Evolutionary conservation across 1,140 invertebrate species (phyloP).

Genomic region (Leptinotarsa undecemlineata): DNA sequence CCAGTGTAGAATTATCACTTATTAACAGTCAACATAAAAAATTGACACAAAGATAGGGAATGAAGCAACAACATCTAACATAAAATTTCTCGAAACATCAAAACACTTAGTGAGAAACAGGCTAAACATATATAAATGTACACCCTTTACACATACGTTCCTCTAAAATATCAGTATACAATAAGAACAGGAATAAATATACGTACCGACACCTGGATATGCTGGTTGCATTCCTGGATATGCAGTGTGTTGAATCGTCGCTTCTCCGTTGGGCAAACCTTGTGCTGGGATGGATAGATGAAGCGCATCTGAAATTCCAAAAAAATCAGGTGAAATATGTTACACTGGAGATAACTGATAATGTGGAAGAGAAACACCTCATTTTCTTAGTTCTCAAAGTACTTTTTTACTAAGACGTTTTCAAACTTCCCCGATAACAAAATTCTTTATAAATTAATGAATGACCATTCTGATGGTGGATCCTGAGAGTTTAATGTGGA

Average conservation of each 20-base stretch:
- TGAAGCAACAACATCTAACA: slow-evolving; percentile 41
- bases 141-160: slow-evolving; percentile 27
- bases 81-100: slow-evolving; percentile 24
- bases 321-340: no score
- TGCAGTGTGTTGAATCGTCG: slow-evolving; percentile 76
- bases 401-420: no score
- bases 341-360: no score
- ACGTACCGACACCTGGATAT: slow-evolving; percentile 90
- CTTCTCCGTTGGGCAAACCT: slow-evolving; percentile 86
- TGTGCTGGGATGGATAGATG: slow-evolving; percentile 84
- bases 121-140: slow-evolving; percentile 19
- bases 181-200: slow-evolving; percentile 11
- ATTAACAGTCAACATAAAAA: no score
- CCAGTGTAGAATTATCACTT: no score
- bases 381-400: no score
- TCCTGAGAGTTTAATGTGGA: no score
- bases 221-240: slow-evolving; percentile 84
- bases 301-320: slow-evolving; percentile 59
- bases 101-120: slow-evolving; percentile 1
- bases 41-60: no score
- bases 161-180: neutral
- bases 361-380: no score
- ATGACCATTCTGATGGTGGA: no score
- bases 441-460: no score
- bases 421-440: no score